Conservation (phyloP, 2,888 invertebrate genomes). For the Cosmia trapezina region DNA sequence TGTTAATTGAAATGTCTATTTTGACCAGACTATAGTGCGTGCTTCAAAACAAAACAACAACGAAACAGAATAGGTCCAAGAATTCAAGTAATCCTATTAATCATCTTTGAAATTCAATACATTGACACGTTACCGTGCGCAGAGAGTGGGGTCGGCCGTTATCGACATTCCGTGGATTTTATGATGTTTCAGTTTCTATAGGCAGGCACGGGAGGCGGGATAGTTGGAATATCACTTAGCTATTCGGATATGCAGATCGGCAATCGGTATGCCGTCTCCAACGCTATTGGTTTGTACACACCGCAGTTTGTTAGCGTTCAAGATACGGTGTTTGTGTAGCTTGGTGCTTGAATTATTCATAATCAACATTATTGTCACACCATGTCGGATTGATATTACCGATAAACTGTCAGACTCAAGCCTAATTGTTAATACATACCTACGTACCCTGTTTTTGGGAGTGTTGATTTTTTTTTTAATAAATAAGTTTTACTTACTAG, state of each 20-base stretch:
- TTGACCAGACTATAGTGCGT: background rate
- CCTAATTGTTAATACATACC: background rate
- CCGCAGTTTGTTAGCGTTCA: constrained; percentile 72
- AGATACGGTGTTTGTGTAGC: constrained; percentile 67
- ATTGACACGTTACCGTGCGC: constrained; percentile 81
- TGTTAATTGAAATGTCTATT: too few relatives aligned
- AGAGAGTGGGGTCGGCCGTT: constrained; percentile 76
- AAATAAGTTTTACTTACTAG: background rate
- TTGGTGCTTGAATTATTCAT: constrained; percentile 66
- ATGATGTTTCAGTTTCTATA: constrained; percentile 84
- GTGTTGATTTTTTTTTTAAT: background rate
- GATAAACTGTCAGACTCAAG: background rate
- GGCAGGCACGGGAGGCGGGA: constrained; percentile 72
- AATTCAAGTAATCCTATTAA: constrained; percentile 87
- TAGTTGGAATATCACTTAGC: constrained; percentile 85
- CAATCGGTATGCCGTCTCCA: constrained; percentile 80
- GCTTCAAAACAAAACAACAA: constrained; percentile 42
- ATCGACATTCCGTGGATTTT: constrained; percentile 71
- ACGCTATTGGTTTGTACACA: constrained; percentile 71
- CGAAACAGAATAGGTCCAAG: constrained; percentile 73
- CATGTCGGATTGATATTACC: constrained; percentile 22
- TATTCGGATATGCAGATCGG: constrained; percentile 86
- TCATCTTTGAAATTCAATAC: constrained; percentile 89
- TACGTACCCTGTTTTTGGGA: background rate
- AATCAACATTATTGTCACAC: constrained; percentile 50